Percentiles rank a stretch among this genome's conserved stretches.
These are phyloP conservation scores for Sphaerophoria rueppellii DNA, from an alignment of 2,888 invertebrate species.

Conservation along the genomic window DNA sequence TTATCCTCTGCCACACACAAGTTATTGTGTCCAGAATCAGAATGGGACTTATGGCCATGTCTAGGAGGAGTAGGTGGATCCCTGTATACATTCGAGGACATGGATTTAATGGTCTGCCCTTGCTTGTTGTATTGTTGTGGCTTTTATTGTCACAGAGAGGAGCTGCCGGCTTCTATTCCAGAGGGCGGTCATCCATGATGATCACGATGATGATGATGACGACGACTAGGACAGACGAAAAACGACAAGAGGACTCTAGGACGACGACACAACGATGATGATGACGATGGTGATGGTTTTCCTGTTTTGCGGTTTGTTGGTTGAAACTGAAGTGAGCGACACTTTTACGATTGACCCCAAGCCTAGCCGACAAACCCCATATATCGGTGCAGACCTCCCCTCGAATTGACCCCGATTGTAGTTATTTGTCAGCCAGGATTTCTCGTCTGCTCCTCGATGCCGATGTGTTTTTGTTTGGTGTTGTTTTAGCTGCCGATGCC, in stretches of 20 bases:
- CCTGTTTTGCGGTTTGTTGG: slow-evolving; percentile 73
- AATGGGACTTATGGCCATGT: not conserved
- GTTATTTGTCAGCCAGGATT: slow-evolving; percentile 55
- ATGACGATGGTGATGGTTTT: slow-evolving; percentile 70
- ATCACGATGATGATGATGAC: slow-evolving; percentile 44
- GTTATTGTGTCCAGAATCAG: slow-evolving; percentile 60
- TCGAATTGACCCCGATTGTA: slow-evolving; percentile 56
- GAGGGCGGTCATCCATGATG: slow-evolving; percentile 52
- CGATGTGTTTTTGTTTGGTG: slow-evolving; percentile 48
- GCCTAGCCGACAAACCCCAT: not conserved
- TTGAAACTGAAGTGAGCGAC: slow-evolving; percentile 72
- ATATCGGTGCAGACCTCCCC: slow-evolving; percentile 8
- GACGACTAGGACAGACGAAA: slow-evolving; percentile 22
- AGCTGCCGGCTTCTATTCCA: slow-evolving; percentile 54
- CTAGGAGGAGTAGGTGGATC: slow-evolving; percentile 13
- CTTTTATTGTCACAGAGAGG: slow-evolving; percentile 70
- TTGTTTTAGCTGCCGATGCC: slow-evolving; percentile 71
- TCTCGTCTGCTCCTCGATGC: not conserved
- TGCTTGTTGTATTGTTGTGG: slow-evolving; percentile 72
- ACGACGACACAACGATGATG: not conserved
- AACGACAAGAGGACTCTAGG: not conserved
- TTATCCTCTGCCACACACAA: slow-evolving; percentile 65
- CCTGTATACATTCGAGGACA: slow-evolving; percentile 42
- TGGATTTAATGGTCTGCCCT: slow-evolving; percentile 73
- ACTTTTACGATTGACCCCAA: slow-evolving; percentile 70